Conservation (phyloP, 1,140 invertebrate genomes). For the Orius laevigatus region DNA sequence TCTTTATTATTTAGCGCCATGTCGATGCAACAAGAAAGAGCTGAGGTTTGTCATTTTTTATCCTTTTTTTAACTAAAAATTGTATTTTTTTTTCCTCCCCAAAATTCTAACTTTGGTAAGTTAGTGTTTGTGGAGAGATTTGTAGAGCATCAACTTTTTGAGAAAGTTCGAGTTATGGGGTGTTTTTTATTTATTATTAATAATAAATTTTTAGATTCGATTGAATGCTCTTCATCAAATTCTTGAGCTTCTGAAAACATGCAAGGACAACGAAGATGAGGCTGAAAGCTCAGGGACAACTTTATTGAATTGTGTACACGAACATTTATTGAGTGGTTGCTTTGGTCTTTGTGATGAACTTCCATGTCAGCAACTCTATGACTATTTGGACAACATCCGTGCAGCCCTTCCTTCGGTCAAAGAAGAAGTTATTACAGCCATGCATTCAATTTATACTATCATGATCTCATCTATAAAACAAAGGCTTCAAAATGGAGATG, state of each 20-base stretch:
- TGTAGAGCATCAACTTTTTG: too few species aligned
- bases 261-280: slow-evolving; percentile 22
- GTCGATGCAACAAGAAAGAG: slow-evolving; percentile 28
- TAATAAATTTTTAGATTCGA: slow-evolving; percentile 30
- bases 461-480: slow-evolving; percentile 25
- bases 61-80: too few species aligned
- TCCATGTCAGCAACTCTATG: slow-evolving; percentile 25
- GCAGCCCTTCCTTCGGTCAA: slow-evolving; percentile 27
- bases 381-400: slow-evolving; percentile 33
- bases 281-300: slow-evolving; percentile 13
- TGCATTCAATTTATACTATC: slow-evolving; percentile 30
- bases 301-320: slow-evolving; percentile 26
- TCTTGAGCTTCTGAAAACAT: slow-evolving; percentile 29
- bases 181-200: too few species aligned
- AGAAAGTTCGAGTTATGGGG: too few species aligned
- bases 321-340: slow-evolving; percentile 40
- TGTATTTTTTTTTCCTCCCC: too few species aligned
- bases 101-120: too few species aligned
- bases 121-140: too few species aligned
- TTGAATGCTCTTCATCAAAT: slow-evolving; percentile 33
- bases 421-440: slow-evolving; percentile 27
- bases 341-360: slow-evolving; percentile 32
- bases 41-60: slow-evolving; percentile 26
- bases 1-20: slow-evolving; percentile 26
- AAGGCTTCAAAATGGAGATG: slow-evolving; percentile 14